Percentiles rank a stretch among this genome's conserved stretches.
These are phyloP conservation scores for Chrysocyon brachyurus DNA, from an alignment of 2,797 vertebrate species.

Conservation along the genomic window DNA sequence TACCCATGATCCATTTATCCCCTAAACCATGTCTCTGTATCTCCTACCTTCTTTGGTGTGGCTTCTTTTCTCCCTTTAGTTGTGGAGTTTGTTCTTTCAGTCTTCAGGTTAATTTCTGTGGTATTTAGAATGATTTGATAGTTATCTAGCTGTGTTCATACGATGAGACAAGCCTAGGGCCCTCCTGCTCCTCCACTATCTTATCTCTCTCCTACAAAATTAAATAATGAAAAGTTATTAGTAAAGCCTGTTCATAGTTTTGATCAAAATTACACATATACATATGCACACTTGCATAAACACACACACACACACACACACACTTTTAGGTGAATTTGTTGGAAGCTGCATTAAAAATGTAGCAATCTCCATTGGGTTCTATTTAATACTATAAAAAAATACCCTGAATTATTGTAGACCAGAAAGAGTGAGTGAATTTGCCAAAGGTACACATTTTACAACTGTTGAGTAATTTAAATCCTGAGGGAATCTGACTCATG, in stretches of 20 bases:
- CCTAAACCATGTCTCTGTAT: neutral
- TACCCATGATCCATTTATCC: neutral
- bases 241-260: neutral
- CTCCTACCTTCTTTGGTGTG: neutral
- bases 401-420: neutral
- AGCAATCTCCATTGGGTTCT: neutral
- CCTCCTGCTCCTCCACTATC: neutral
- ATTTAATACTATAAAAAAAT: conserved; percentile 17
- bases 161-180: neutral
- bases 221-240: conserved; percentile 1
- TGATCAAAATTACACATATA: neutral
- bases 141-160: neutral
- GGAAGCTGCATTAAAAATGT: conserved; percentile 29
- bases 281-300: neutral
- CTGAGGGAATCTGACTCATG: neutral
- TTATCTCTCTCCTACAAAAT: neutral
- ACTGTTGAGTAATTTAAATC: conserved; percentile 50
- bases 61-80: neutral
- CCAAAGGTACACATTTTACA: conserved; percentile 59
- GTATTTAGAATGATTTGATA: neutral
- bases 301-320: neutral
- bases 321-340: neutral
- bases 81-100: neutral
- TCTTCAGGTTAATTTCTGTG: neutral
- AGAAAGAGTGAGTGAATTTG: conserved; percentile 8